Conservation (phyloP, 2,888 invertebrate species). For the Yponomeuta sedellus region DNA sequence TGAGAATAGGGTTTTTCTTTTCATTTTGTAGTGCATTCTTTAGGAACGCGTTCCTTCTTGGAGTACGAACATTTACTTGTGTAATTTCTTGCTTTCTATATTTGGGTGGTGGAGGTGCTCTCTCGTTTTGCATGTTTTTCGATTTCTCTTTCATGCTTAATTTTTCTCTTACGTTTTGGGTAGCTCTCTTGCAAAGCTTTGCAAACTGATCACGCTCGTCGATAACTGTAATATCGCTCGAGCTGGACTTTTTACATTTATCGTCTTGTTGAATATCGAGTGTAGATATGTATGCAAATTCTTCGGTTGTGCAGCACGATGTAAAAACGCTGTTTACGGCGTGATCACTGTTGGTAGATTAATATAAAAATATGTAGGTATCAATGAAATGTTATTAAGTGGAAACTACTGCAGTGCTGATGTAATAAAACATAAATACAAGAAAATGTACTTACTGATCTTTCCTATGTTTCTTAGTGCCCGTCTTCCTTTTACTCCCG, state of each 20-base stretch:
- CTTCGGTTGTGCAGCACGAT: not conserved
- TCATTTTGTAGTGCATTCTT: not conserved
- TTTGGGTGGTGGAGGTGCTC: not conserved
- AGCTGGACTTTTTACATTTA: slow-evolving; percentile 28
- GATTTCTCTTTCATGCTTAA: not conserved
- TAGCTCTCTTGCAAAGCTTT: slow-evolving; percentile 24
- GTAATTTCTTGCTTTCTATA: not conserved
- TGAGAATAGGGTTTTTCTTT: not conserved
- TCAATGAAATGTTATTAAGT: too few relatives aligned
- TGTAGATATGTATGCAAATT: not conserved
- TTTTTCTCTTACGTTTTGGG: not conserved
- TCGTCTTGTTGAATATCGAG: not conserved
- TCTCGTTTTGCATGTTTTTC: not conserved
- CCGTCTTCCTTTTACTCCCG: not conserved
- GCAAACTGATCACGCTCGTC: slow-evolving; percentile 40
- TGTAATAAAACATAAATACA: too few relatives aligned
- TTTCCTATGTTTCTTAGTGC: not conserved
- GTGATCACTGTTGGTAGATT: not conserved
- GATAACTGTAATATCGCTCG: slow-evolving; percentile 59
- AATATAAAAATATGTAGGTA: not conserved
- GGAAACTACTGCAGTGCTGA: too few relatives aligned
- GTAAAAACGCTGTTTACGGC: not conserved
- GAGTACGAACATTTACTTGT: not conserved
- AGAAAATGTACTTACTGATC: not conserved
- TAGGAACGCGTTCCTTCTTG: not conserved